Evolutionary conservation across 2,797 vertebrate genomes (phyloP).

Genomic region (Pseudomugil gertrudae): DNA sequence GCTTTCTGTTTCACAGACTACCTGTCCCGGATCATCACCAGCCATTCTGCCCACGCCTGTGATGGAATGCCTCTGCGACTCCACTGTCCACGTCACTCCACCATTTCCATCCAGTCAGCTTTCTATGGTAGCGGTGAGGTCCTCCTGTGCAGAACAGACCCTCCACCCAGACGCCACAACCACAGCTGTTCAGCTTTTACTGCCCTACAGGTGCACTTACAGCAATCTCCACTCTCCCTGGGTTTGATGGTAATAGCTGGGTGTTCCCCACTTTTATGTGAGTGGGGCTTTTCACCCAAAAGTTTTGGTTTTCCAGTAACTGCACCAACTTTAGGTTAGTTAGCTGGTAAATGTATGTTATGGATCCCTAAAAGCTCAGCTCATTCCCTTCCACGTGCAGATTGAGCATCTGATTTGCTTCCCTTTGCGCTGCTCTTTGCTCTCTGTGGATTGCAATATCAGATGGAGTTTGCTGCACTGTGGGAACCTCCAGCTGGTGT

Average conservation of each 20-base stretch:
- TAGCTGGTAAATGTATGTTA: background rate
- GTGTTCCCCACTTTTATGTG: conserved; percentile 2
- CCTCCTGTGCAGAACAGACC: conserved; percentile 68
- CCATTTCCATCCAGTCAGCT: conserved; percentile 91
- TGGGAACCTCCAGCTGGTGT: background rate
- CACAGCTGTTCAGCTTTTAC: conserved; percentile 87
- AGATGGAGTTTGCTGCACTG: background rate
- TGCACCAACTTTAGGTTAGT: background rate
- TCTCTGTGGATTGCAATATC: background rate
- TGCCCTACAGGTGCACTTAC: conserved; percentile 88
- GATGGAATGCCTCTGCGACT: conserved; percentile 90
- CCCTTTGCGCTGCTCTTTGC: background rate
- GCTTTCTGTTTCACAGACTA: conserved; percentile 85
- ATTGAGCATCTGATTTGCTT: conserved; percentile 11
- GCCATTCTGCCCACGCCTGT: conserved; percentile 90
- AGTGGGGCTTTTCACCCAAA: background rate
- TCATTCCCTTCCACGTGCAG: background rate
- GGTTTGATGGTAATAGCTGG: background rate
- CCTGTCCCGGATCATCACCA: conserved; percentile 92
- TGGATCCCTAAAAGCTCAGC: background rate
- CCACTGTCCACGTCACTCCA: conserved; percentile 93
- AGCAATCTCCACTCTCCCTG: conserved; percentile 19
- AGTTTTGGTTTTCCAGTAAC: background rate
- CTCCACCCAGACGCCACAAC: conserved; percentile 46
- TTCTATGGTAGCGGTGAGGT: conserved; percentile 85